A percentile compares a stretch with the other conserved stretches of the same genome.
These are phyloP conservation scores for Mystacides longicornis DNA, from an alignment of 2,888 invertebrate genomes.

Conservation along the genomic window DNA sequence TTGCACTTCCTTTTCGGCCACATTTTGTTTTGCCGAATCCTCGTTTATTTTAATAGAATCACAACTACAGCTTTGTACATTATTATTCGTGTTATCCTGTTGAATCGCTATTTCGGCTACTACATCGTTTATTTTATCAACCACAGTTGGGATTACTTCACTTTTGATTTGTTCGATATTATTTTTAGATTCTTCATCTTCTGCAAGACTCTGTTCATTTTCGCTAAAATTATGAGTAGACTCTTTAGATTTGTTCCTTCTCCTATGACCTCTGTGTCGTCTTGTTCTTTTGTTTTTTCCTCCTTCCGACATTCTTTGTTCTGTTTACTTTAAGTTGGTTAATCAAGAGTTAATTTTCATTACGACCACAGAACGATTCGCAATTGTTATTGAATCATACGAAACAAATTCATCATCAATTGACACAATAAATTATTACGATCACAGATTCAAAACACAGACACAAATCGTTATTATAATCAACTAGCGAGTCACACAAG, in stretches of 20 bases:
- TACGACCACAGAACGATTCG: too few relatives aligned
- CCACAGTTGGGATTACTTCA: not conserved
- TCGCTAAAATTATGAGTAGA: not conserved
- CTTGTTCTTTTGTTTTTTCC: conserved; percentile 15
- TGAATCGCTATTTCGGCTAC: not conserved
- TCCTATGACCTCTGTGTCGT: conserved; percentile 17
- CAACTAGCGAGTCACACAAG: not conserved
- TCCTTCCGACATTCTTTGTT: conserved; percentile 20
- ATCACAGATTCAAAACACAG: not conserved
- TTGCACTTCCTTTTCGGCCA: not conserved
- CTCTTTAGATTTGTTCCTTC: conserved; percentile 21
- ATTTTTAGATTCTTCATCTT: not conserved
- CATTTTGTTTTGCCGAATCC: not conserved
- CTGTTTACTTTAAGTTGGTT: too few relatives aligned
- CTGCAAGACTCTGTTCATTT: not conserved
- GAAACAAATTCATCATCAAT: too few relatives aligned
- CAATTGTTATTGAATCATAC: too few relatives aligned
- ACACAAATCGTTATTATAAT: not conserved
- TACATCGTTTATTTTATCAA: not conserved
- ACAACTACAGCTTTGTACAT: not conserved
- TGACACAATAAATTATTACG: too few relatives aligned
- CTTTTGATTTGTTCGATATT: not conserved
- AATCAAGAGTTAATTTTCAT: too few relatives aligned
- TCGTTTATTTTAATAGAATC: not conserved
- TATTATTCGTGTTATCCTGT: not conserved